Conservation (phyloP, 2,888 invertebrate genomes). For the Sarcophaga subvicina region DNA sequence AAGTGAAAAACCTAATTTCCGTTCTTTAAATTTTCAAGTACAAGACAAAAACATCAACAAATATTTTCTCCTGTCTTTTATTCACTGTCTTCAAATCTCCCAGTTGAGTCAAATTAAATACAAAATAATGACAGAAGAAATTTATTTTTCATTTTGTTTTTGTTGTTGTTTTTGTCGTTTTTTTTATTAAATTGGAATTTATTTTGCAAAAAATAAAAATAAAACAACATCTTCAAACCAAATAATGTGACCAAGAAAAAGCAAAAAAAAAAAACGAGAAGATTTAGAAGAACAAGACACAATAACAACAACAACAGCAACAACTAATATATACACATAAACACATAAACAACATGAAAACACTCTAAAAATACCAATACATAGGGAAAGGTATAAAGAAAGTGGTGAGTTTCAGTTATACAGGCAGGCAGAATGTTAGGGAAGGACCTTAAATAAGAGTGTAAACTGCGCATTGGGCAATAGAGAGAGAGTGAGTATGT, state of each 20-base stretch:
- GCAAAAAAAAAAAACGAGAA: slow-evolving; percentile 61
- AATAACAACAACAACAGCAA: slow-evolving; percentile 12
- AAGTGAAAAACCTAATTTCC: no score
- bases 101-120: slow-evolving; percentile 26
- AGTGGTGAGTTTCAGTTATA: slow-evolving; percentile 22
- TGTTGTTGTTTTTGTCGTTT: no score
- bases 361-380: background rate
- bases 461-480: background rate
- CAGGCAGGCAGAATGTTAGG: slow-evolving; percentile 32
- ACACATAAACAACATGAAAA: slow-evolving; percentile 13
- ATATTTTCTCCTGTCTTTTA: no score
- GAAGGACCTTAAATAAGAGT: slow-evolving; percentile 35
- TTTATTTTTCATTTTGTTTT: slow-evolving; percentile 38
- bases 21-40: no score
- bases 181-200: slow-evolving; percentile 57
- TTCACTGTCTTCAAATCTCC: background rate
- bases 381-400: background rate
- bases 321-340: background rate
- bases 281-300: slow-evolving; percentile 59
- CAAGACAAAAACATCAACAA: no score
- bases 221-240: slow-evolving; percentile 70
- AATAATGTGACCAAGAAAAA: slow-evolving; percentile 72
- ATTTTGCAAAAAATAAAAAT: slow-evolving; percentile 53
- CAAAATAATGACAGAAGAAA: slow-evolving; percentile 30
- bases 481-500: slow-evolving; percentile 17